Evolutionary conservation across 1,140 invertebrate species (phyloP).

Genomic region (Euglossa dilemma): DNA sequence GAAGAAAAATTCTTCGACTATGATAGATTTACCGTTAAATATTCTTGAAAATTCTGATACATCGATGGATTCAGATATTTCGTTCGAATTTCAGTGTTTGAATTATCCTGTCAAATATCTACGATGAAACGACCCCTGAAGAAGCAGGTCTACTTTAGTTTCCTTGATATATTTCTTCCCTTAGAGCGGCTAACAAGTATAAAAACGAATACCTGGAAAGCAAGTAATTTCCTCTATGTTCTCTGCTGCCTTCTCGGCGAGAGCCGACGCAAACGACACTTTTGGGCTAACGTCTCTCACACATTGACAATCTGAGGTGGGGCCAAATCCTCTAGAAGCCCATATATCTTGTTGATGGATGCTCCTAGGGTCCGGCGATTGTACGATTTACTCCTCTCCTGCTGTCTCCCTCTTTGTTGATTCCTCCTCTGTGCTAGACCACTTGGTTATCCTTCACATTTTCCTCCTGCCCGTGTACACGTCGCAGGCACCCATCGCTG

Average conservation of each 20-base stretch:
- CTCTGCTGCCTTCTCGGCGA: not conserved
- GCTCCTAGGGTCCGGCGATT: conserved; percentile 58
- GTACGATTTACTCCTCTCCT: conserved; percentile 35
- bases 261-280: conserved; percentile 35
- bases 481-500: conserved; percentile 16
- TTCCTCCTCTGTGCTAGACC: conserved; percentile 14
- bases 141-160: conserved; percentile 7
- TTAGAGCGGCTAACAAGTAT: not conserved
- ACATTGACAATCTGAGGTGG: conserved; percentile 34
- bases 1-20: too few species aligned
- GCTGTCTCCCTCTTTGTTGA: not conserved
- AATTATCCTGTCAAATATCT: too few species aligned
- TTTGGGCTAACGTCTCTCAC: conserved; percentile 16
- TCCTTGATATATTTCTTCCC: conserved; percentile 60
- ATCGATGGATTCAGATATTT: too few species aligned
- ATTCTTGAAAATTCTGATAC: too few species aligned
- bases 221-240: conserved; percentile 57
- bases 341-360: conserved; percentile 72
- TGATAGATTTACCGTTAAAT: too few species aligned
- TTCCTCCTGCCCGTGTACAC: conserved; percentile 28
- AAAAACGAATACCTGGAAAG: conserved; percentile 33
- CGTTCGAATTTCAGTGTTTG: too few species aligned
- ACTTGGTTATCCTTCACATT: conserved; percentile 36
- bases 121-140: not conserved
- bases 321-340: conserved; percentile 45